Evolutionary conservation across 2,797 vertebrate species (phyloP), one percentile per base, ranked within the genome.

Genomic region (Oreortyx pictus): DNA sequence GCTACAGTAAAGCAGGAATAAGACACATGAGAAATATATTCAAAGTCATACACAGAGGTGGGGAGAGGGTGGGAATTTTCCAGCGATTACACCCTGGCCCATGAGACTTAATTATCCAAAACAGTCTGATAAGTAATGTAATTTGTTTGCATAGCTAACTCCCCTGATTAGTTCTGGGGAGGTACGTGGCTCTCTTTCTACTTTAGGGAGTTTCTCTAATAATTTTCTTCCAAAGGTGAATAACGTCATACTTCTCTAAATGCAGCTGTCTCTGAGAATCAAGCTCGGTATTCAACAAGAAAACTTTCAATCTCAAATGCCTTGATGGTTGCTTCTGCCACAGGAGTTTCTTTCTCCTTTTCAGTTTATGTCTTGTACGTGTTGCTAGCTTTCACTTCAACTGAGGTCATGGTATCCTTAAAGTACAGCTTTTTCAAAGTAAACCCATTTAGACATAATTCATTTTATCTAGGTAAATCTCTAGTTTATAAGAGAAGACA

Each of bases 111-210:
- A 82, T 87, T 76, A 82, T 52, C 65, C 62, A 46, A 43, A 87
- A 17, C 24, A 20, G 50, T 77, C 73, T 79, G 54, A 91, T 91
- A 93, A 61, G 78, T 92, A 89, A 65, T 86, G 72, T 88, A 74
- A 93, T 94, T 77, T 60, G 37, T 89, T 93, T 94, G 73, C 90
- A 50, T 89, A 92, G 64, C 64, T 89, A 70, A 89, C 43, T 86
- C 67, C 65, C 43, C 41, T 79, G 73, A 70, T 88, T 56, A 68
- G 71, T 86, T 94, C 57, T 85, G 74, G 71, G 84, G 78, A 92
- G 65, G 16, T 82, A 12, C 73, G 47, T 59, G 47, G 25, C 35
- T 67, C 82, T 57, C 62, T 94, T 90, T 92, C 76, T 25, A 72
- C 72, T 65, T 70, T 46, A 56, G 81, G 86, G 79, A 75, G 39